These are phyloP conservation scores for Struthidea cinerea DNA, from an alignment of 2,113 vertebrate species.

Conservation along the genomic window DNA sequence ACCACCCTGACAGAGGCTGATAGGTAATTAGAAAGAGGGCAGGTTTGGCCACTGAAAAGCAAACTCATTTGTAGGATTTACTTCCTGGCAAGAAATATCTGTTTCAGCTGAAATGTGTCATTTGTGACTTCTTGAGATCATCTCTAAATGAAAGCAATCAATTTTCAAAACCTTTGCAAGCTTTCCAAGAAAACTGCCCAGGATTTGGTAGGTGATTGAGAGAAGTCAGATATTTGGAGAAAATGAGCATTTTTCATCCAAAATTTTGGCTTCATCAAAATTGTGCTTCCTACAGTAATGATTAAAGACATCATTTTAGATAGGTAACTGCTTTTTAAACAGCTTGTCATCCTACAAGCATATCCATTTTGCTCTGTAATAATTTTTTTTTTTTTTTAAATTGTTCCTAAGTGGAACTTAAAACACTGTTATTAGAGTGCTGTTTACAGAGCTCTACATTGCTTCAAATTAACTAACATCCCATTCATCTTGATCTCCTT, in stretches of 20 bases:
- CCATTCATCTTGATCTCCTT: not conserved
- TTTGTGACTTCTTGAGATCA: not conserved
- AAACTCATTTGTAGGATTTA: not conserved
- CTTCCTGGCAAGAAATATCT: not conserved
- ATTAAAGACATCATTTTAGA: not conserved
- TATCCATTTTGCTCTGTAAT: not conserved
- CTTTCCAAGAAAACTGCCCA: not conserved
- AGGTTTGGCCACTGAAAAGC: not conserved
- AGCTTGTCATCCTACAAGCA: not conserved
- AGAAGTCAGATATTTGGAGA: not conserved
- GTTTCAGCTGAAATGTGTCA: not conserved
- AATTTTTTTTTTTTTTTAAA: not conserved
- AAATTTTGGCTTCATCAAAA: not conserved
- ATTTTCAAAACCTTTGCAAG: not conserved
- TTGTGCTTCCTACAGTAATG: not conserved
- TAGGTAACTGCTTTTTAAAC: not conserved
- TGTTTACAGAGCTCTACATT: not conserved
- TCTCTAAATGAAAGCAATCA: not conserved
- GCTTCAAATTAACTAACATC: not conserved
- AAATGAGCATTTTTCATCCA: not conserved
- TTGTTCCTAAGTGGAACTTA: not conserved
- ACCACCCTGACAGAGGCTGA: not conserved
- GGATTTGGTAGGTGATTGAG: not conserved
- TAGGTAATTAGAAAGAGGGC: not conserved
- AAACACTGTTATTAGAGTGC: not conserved